Evolutionary conservation across 2,888 invertebrate genomes (phyloP), one percentile per base, ranked within the genome.

Genomic region (Lasioglossum villosulum): DNA sequence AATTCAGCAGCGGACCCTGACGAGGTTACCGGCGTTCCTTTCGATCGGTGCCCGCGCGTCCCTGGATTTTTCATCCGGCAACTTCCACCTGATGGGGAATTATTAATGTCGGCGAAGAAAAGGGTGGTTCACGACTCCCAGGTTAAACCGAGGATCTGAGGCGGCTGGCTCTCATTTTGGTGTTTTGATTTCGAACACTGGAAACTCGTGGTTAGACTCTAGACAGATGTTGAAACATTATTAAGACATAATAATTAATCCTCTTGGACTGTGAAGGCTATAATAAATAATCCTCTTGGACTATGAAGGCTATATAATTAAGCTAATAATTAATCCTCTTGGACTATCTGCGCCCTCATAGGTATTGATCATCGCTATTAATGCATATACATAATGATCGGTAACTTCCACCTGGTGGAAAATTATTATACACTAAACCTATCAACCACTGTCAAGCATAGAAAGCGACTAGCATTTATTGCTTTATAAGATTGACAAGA

Each of bases 1-100:
- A 95, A 95, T 95, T 95, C 95, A 95, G 93, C 89, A 94, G 93
- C 92, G 91, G 92, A 93, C 93, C 93, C 93, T 94, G 94, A 95
- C 94, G 93, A 94, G 94, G 93, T 94, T 94, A 94, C 91, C 92
- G 88, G 88, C 88, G 92, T 80, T 86, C 83, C 83, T 80, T 82
- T 71, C 84, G 78, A 79, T 79, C 83, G 76, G 75, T 42, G n/a
- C 76, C 66, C 63, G 30, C 10, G n/a, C 80, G 63, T n/a, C 81
- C 78, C 39, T 74, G 73, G 80, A 78, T 75, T 83, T 82, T 87
- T 85, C 81, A 73, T 86, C 73, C 76, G 72, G 27, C 59, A 80
- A 88, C 87, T 81, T 82, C 74, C 72, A 73, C n/a, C 34, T 30
- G 19, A 16, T n/a, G 3, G 52, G 8, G 76, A 84, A 86, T 85